These are phyloP conservation scores for Eubucco bourcierii DNA, from an alignment of 2,113 vertebrate genomes.

Conservation along the genomic window DNA sequence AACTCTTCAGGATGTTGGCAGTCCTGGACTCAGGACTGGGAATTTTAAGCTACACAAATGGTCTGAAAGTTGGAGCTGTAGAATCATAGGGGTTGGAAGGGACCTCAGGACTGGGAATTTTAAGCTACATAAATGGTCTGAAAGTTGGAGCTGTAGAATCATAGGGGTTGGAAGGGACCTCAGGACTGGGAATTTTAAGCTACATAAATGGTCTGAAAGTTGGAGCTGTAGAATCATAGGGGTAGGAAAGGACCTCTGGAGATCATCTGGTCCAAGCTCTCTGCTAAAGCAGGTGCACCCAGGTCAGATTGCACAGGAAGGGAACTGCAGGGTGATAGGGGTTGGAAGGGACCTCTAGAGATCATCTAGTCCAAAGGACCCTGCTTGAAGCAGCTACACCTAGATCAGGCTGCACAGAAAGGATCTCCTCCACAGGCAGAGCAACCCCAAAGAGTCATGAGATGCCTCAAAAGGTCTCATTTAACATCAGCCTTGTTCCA, in stretches of 20 bases:
- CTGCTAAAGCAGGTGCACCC: too few relatives aligned
- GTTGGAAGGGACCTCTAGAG: too few relatives aligned
- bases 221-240: too few relatives aligned
- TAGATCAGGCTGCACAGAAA: too few relatives aligned
- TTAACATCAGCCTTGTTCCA: background rate
- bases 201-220: background rate
- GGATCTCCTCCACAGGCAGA: background rate
- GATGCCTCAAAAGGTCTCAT: background rate
- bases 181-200: background rate
- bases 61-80: background rate
- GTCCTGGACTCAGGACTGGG: background rate
- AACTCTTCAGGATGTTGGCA: background rate
- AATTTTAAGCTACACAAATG: background rate
- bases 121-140: background rate
- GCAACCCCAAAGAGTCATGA: background rate
- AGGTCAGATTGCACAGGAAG: too few relatives aligned
- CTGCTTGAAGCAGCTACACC: too few relatives aligned
- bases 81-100: too few relatives aligned
- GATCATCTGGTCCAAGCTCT: too few relatives aligned
- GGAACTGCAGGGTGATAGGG: too few relatives aligned
- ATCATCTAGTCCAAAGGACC: too few relatives aligned
- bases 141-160: background rate
- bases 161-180: background rate
- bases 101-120: background rate
- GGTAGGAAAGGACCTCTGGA: too few relatives aligned